Evolutionary conservation across 2,113 vertebrate genomes (phyloP), one percentile per base, ranked within the genome.

Genomic region (Cyanistes caeruleus): DNA sequence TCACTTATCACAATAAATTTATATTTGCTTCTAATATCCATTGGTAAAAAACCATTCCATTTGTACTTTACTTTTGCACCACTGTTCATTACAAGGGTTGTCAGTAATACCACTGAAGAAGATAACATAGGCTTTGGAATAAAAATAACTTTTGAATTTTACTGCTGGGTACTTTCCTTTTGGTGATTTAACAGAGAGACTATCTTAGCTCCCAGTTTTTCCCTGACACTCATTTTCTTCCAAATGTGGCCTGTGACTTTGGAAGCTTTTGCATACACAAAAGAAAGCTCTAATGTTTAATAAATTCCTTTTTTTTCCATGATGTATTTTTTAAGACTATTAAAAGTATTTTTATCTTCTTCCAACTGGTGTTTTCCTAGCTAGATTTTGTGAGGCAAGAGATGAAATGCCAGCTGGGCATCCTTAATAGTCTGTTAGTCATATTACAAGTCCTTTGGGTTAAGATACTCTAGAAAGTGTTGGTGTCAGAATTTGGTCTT

Each of bases 1-100:
- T 93, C 95, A 91, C 98, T 79, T 96, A 62, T 84, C 74, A 93
- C 49, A 82, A 89, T 51, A 93, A 96, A 93, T 93, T 87, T 96
- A 51, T 96, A 92, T 96, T 92, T 95, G 41, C 55, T 63, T 95
- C 93, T 97, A 93, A 96, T 97, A 94, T 87, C 53, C 27, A 55
- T 31, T 74, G 79, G 78, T 84, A 55, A 96, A 96, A 73, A 97
- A 85, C 46, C 69, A 30, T 88, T 97, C 62, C 72, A 67, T 58
- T 95, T 89, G 53, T 84, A 25, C 59, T 83, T 63, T 64, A 35
- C 78, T 92, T 95, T 76, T 88, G 51, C 53, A 49, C 73, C 39
- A 9, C n/a, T 89, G 48, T 65, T 91, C 46, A 3, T 91, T 91
- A 35, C 49, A 79, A 89, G 19, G 8, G 18, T 85, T 95, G 59